Evolutionary conservation across 2,888 invertebrate species (phyloP), one percentile per base, ranked within the genome.

Genomic region (Heliconius cydno): DNA sequence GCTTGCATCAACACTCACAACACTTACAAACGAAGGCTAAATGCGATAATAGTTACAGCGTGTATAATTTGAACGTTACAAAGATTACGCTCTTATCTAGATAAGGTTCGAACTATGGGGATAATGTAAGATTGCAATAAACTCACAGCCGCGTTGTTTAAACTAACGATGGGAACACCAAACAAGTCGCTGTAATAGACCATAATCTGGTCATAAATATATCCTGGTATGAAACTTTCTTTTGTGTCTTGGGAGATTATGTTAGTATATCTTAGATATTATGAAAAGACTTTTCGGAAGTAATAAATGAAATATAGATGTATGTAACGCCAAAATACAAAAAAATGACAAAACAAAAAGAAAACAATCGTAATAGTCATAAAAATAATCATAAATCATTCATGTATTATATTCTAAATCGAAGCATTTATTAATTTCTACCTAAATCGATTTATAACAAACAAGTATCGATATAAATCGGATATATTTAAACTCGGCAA

Each of bases 361-460:
- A 22, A 25, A 12, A 72, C 9, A 28, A 28, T 52, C 28, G 90
- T 93, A 90, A 90, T 88, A 88, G 87, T 57, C 90, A 12, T 63
- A 63, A 63, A 25, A 63, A 12, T 25, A n/a, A 65, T n/a, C 57
- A 10, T 60, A 60, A 60, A 65, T 28, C 28, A 28, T 25, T 25
- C 13, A 13, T 28, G 5, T 30, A 66, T 15, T 66, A 22, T 19
- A 66, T 22, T 28, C 28, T 28, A 15, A 65, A 25, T 28, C 0
- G 34, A 30, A 34, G 22, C 3, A 66, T 30, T 66, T 19, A 6
- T 66, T 38, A 19, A 38, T 12, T 10, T 68, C 7, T 41, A 41
- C 92, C 92, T 93, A 92, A 94, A 94, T 90, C 86, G 87, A 85
- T 82, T 83, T 81, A 85, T 86, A 91, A 92, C 92, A 92, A 92